Evolutionary conservation across 2,797 vertebrate genomes (phyloP).

Genomic region (Semotilus atromaculatus): DNA sequence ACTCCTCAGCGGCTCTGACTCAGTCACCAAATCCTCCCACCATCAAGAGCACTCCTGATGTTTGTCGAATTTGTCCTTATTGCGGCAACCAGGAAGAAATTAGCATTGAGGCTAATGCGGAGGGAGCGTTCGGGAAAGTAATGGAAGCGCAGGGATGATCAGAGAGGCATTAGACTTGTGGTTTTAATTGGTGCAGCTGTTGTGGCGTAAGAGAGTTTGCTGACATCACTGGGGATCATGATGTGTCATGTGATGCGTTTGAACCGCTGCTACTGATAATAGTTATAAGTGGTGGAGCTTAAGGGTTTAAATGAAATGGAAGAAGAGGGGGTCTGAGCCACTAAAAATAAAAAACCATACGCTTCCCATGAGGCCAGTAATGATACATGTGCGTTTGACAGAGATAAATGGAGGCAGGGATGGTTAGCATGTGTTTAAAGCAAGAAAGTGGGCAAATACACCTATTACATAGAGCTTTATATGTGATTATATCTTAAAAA

Average conservation of each 20-base stretch:
- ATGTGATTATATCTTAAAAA: no score
- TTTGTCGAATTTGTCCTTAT: conserved; percentile 10
- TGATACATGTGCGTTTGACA: conserved; percentile 28
- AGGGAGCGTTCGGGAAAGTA: not conserved
- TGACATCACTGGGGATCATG: conserved; percentile 22
- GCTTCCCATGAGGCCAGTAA: conserved; percentile 23
- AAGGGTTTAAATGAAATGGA: not conserved
- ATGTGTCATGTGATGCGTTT: not conserved
- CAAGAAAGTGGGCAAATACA: not conserved
- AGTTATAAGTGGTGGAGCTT: not conserved
- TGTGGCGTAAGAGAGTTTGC: not conserved
- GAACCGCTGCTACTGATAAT: not conserved
- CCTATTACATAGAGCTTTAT: no score
- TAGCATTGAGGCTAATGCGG: not conserved
- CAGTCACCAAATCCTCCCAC: conserved; percentile 24
- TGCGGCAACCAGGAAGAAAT: not conserved
- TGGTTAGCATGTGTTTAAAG: not conserved
- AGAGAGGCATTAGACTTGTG: not conserved
- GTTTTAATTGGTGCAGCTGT: conserved; percentile 34
- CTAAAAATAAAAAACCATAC: conserved; percentile 42
- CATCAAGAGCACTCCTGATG: not conserved
- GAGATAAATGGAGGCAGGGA: not conserved
- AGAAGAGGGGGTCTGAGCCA: not conserved
- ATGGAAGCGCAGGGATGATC: not conserved
- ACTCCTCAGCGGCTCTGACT: conserved; percentile 16